These are phyloP conservation scores for Drosophila fulvimacula DNA, from an alignment of 2,888 invertebrate species.

Conservation along the genomic window DNA sequence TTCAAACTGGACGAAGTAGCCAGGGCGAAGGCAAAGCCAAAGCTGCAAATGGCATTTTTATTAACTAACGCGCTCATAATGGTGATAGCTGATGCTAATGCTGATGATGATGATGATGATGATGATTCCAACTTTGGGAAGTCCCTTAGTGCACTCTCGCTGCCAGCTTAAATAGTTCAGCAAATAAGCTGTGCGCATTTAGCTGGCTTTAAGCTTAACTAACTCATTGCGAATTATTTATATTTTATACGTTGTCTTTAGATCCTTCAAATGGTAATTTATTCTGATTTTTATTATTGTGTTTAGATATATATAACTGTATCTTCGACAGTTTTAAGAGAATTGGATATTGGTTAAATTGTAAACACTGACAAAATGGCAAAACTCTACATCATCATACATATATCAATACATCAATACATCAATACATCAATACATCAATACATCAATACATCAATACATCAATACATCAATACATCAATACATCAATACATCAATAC, in stretches of 20 bases:
- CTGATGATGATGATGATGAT: conserved; percentile 13
- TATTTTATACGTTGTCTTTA: not conserved
- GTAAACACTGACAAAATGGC: no score
- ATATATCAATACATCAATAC: no score
- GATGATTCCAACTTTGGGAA: not conserved
- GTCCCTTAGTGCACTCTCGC: conserved; percentile 26
- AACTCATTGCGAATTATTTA: conserved; percentile 32
- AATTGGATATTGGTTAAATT: no score
- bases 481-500: no score
- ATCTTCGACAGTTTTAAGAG: no score
- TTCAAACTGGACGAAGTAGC: conserved; percentile 16
- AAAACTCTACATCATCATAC: no score
- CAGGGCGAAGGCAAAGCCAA: not conserved
- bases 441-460: no score
- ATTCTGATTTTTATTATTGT: no score
- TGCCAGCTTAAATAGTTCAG: conserved; percentile 27
- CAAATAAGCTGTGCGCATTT: conserved; percentile 24
- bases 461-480: no score
- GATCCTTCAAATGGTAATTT: conserved; percentile 14
- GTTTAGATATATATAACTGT: no score
- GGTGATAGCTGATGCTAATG: conserved; percentile 18
- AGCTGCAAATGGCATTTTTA: conserved; percentile 57
- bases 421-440: no score
- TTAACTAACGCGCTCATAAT: conserved; percentile 38
- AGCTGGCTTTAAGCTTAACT: conserved; percentile 16